Base-by-base conservation (phyloP, 2,797 vertebrate genomes). In the Sebastes vulpes region DNA sequence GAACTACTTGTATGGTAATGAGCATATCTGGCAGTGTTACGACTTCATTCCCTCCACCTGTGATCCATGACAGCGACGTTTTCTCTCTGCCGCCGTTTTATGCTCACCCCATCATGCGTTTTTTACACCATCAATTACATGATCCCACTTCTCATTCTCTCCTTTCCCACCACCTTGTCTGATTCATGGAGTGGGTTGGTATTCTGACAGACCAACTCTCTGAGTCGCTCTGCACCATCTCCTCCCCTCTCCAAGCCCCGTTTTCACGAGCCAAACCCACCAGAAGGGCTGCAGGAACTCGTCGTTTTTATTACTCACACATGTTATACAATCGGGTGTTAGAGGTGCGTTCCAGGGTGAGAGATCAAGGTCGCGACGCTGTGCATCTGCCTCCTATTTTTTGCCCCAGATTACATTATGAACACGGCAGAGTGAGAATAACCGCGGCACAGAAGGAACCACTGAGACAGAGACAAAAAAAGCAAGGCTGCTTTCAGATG, bases 41-140 rank as follows among this genome's bases (percentile, higher is more conserved):
- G 56, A 91, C 84, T 88, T 86, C 72, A 85, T 92, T 92, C 90
- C 83, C 82, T 65, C 72, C 80, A 54, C 59, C 82, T 74, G 75
- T 86, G 81, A 90, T 90, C 88, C 89, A 76, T 84, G 90, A 90
- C 82, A 84, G 72, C 53, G 7, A 14, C 57, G 67, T 67, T 65
- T 80, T 84, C 84, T 72, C 32, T 64, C 68, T 77, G 66, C 67
- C 70, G 14, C 63, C 4, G 5, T 75, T 79, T 79, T 82, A 66
- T 66, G 77, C 60, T 71, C 77, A 57, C 50, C 72, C 85, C 87
- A 81, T 86, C 77, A 68, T 65, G 29, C 20, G 6, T 73, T 85
- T 82, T 82, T 77, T 72, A 81, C 80, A 73, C 65, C 84, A 73
- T 83, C 89, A 65, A 79, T 82, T 77, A 28, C 83, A 50, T 50